Evolutionary conservation across 2,797 vertebrate genomes (phyloP).

Genomic region (Mormyrus proboscirostris): DNA sequence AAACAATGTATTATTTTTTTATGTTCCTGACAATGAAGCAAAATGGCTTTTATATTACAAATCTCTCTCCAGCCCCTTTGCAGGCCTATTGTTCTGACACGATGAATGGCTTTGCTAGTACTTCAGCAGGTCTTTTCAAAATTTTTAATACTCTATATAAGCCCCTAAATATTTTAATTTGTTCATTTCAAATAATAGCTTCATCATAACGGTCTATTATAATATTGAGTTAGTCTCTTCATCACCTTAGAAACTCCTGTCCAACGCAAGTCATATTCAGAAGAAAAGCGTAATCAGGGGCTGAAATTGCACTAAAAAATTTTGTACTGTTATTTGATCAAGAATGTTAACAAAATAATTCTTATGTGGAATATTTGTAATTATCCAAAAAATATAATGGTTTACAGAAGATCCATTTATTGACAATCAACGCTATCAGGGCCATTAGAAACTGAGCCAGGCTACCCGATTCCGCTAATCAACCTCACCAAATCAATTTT

Average conservation of each 20-base stretch:
- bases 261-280: not conserved
- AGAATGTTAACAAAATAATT: not conserved
- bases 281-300: not conserved
- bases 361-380: not conserved
- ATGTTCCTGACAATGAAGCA: not conserved
- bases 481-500: not conserved
- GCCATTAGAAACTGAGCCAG: not conserved
- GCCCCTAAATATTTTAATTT: slow-evolving; percentile 9
- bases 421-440: not conserved
- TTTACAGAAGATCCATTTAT: not conserved
- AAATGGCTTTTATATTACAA: not conserved
- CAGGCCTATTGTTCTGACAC: not conserved
- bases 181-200: slow-evolving; percentile 7
- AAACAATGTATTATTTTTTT: slow-evolving; percentile 8
- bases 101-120: not conserved
- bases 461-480: not conserved
- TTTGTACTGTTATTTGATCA: not conserved
- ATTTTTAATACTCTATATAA: slow-evolving; percentile 6
- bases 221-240: not conserved
- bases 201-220: slow-evolving; percentile 7
- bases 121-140: not conserved
- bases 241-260: slow-evolving; percentile 7
- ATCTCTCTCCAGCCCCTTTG: not conserved
- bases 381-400: not conserved
- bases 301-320: not conserved